Conservation (phyloP, 2,888 invertebrate species). For the Pachydiplax longipennis region DNA sequence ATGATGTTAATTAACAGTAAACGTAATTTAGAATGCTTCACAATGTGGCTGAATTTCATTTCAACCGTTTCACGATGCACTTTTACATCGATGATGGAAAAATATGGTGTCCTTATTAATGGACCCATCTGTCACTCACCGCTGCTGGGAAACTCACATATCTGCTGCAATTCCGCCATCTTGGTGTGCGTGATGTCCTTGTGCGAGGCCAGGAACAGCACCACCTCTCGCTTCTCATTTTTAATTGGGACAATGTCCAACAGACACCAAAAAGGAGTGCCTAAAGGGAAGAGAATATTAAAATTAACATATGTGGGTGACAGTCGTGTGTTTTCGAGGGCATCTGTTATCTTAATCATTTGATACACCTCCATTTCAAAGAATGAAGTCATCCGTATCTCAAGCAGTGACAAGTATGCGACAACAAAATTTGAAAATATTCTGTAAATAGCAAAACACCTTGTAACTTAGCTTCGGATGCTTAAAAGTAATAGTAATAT, state of each 20-base stretch:
- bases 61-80: background rate
- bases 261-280: conserved; percentile 92
- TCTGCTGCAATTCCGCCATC: conserved; percentile 77
- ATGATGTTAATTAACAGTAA: too few species aligned
- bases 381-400: too few species aligned
- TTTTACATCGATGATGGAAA: background rate
- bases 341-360: too few species aligned
- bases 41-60: too few species aligned
- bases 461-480: too few species aligned
- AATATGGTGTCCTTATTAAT: background rate
- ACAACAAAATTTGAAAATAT: too few species aligned
- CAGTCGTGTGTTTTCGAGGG: too few species aligned
- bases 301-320: background rate
- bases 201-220: conserved; percentile 93
- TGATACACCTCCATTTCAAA: too few species aligned
- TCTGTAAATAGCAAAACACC: too few species aligned
- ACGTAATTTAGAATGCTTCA: too few species aligned
- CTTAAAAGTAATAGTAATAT: too few species aligned
- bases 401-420: too few species aligned
- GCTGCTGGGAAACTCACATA: conserved; percentile 43
- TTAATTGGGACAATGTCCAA: conserved; percentile 98
- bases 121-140: conserved; percentile 20
- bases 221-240: conserved; percentile 97
- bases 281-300: conserved; percentile 63
- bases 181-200: conserved; percentile 95